A percentile compares a stretch with the other conserved stretches of the same genome.
phyloP scores from a whole-genome alignment of 2,888 invertebrate species.

The Aspidiotus rigidus region DNA sequence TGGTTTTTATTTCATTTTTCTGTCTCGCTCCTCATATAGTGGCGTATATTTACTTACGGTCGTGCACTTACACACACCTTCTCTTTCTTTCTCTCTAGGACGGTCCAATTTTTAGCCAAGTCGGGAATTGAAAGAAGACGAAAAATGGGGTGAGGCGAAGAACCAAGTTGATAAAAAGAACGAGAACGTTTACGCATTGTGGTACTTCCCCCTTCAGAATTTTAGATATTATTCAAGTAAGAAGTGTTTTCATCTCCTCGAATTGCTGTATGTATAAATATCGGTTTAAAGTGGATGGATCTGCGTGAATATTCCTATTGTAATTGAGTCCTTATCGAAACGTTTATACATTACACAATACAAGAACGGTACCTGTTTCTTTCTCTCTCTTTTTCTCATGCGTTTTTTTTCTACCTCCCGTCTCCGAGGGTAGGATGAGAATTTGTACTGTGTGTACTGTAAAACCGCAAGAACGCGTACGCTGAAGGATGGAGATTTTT shows the following conservation, averaged over 20 bases:
- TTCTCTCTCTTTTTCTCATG: slow-evolving; percentile 1
- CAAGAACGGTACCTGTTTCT: slow-evolving; percentile 19
- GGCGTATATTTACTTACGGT: too few relatives aligned
- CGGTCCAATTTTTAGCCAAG: slow-evolving; percentile 15
- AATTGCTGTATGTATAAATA: slow-evolving; percentile 31
- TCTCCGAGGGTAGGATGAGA: too few relatives aligned
- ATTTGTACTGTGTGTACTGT: too few relatives aligned
- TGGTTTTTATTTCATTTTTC: slow-evolving; percentile 25
- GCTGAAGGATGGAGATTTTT: too few relatives aligned
- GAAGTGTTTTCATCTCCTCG: slow-evolving; percentile 25
- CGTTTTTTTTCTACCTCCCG: background rate
- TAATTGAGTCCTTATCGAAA: slow-evolving; percentile 25
- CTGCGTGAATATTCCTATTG: slow-evolving; percentile 30
- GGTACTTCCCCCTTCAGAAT: slow-evolving; percentile 14
- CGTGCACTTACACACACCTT: background rate
- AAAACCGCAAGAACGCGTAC: too few relatives aligned
- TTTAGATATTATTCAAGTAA: background rate
- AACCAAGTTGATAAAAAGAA: slow-evolving; percentile 1
- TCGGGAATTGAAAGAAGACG: background rate
- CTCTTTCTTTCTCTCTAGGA: background rate
- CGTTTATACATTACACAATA: slow-evolving; percentile 27
- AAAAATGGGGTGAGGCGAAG: background rate
- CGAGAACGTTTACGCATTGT: slow-evolving; percentile 7
- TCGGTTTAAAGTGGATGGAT: slow-evolving; percentile 32
- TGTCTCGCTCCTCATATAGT: too few relatives aligned